Conservation (phyloP, 2,797 vertebrate genomes). For the Pseudotriccus pelzelni region DNA sequence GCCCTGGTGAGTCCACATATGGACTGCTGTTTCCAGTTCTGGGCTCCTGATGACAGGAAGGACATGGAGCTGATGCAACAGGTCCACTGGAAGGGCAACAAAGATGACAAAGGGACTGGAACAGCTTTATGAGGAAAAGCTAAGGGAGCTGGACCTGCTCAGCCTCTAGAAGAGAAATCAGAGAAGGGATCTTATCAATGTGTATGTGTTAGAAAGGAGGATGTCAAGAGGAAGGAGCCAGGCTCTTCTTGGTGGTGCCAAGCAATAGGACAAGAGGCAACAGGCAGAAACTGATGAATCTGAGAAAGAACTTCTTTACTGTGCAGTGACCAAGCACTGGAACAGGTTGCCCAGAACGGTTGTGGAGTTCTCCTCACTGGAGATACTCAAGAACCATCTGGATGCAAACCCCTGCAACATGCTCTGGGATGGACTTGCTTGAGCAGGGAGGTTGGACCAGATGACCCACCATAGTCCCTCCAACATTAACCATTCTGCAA, state of each 20-base stretch:
- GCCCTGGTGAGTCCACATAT: background rate
- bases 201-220: too few species aligned
- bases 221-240: background rate
- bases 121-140: background rate
- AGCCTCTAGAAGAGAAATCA: background rate
- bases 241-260: background rate
- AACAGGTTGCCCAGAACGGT: background rate
- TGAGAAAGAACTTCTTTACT: background rate
- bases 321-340: background rate
- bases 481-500: background rate
- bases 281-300: background rate
- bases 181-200: background rate
- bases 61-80: background rate
- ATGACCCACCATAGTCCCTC: too few species aligned
- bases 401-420: background rate
- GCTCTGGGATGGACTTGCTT: too few species aligned
- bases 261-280: background rate
- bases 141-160: background rate
- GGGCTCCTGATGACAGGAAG: background rate
- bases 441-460: background rate
- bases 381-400: background rate
- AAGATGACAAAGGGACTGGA: background rate
- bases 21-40: background rate
- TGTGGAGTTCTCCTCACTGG: background rate
- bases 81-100: background rate